Evolutionary conservation across 2,113 vertebrate genomes (phyloP).

Genomic region (Speoplatyrhinus poulsoni): DNA sequence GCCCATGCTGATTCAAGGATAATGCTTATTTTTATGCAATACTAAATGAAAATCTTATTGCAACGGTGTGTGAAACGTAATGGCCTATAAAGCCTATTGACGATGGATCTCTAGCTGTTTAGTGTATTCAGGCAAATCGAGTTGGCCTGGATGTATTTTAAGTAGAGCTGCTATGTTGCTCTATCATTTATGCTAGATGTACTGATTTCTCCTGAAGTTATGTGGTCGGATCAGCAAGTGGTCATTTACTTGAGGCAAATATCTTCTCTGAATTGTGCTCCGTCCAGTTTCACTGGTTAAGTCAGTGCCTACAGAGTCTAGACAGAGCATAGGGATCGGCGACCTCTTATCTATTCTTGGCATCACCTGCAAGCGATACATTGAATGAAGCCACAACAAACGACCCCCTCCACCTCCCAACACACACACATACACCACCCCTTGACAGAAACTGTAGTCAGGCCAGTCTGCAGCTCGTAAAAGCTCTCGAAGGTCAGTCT

Average conservation of each 20-base stretch:
- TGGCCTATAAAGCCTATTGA: neutral
- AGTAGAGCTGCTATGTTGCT: conserved; percentile 19
- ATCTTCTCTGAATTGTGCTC: conserved; percentile 70
- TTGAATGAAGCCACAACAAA: conserved; percentile 78
- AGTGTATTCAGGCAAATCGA: conserved; percentile 23
- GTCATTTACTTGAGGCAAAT: conserved; percentile 66
- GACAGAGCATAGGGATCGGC: conserved; percentile 82
- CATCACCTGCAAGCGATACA: conserved; percentile 90
- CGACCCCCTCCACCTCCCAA: conserved; percentile 49
- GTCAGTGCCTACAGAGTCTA: conserved; percentile 81
- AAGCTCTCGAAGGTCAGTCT: conserved; percentile 63
- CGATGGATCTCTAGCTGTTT: conserved; percentile 14
- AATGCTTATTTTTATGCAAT: neutral
- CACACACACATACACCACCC: conserved; percentile 13
- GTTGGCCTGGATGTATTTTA: conserved; percentile 5
- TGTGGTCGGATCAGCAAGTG: conserved; percentile 48
- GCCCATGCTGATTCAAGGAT: neutral
- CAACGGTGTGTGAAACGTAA: neutral
- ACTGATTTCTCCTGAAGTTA: conserved; percentile 23
- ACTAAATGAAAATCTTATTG: neutral
- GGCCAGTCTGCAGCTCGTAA: conserved; percentile 41
- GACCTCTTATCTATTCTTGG: conserved; percentile 88
- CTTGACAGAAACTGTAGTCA: neutral
- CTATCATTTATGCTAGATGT: conserved; percentile 54
- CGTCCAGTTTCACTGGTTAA: conserved; percentile 76